Conservation (phyloP, 23 tunicate species). For the Aplidium turbinatum region DNA sequence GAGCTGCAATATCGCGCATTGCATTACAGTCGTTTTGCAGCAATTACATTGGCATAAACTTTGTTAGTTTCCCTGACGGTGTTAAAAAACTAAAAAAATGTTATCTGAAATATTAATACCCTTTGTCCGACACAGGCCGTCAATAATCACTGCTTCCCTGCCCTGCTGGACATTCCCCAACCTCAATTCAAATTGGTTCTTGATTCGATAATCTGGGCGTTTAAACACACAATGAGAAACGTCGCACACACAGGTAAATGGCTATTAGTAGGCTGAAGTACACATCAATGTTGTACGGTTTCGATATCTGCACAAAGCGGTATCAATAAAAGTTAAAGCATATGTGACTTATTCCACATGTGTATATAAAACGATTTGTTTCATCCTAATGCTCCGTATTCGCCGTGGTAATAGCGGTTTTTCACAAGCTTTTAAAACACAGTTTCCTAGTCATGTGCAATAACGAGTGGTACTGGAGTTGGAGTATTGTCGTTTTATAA, state of each 20-base stretch:
- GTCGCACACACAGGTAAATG: slow-evolving; percentile 97
- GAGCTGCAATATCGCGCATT: too few relatives aligned
- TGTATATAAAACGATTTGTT: background rate
- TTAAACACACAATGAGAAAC: slow-evolving; percentile 99
- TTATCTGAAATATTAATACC: too few relatives aligned
- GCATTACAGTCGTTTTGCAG: background rate
- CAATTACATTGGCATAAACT: background rate
- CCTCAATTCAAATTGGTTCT: slow-evolving; percentile 97
- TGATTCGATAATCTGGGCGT: slow-evolving; percentile 99
- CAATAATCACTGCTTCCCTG: slow-evolving; percentile 97
- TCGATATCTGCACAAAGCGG: too few relatives aligned
- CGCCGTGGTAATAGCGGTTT: too few relatives aligned
- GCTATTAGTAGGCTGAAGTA: too few relatives aligned
- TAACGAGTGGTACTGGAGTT: too few relatives aligned
- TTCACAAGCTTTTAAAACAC: too few relatives aligned
- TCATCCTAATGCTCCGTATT: background rate
- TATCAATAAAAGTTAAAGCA: background rate
- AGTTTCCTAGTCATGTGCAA: too few relatives aligned
- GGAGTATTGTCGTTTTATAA: too few relatives aligned
- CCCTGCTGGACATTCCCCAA: slow-evolving; percentile 90
- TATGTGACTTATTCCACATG: background rate
- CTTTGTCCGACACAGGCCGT: slow-evolving; percentile 98
- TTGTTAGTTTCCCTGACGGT: too few relatives aligned
- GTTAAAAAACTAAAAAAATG: too few relatives aligned
- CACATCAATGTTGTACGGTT: too few relatives aligned